phyloP scores from a whole-genome alignment of 2,113 vertebrate species.

The Lutjanus erythropterus region DNA sequence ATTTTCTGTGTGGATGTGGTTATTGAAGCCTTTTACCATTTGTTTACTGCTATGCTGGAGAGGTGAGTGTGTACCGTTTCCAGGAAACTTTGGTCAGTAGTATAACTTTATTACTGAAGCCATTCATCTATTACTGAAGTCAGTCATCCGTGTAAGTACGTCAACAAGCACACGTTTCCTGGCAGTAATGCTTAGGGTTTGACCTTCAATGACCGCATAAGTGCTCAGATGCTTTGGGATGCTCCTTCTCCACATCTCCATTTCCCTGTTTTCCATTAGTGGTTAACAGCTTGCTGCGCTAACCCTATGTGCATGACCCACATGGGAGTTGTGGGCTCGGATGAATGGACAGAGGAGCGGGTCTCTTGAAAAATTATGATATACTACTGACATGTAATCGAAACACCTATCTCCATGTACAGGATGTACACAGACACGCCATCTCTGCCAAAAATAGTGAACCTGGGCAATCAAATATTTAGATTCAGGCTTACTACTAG shows the following conservation, averaged over 20 bases:
- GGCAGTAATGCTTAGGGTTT: slow-evolving; percentile 29
- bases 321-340: slow-evolving; percentile 36
- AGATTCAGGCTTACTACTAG: slow-evolving; percentile 32
- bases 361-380: slow-evolving; percentile 23
- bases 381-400: slow-evolving; percentile 6
- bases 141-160: slow-evolving; percentile 6
- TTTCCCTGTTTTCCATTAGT: slow-evolving; percentile 50
- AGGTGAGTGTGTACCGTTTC: background rate
- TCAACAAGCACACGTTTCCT: slow-evolving; percentile 40
- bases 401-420: slow-evolving; percentile 5
- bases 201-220: slow-evolving; percentile 40
- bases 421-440: background rate
- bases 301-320: slow-evolving; percentile 13
- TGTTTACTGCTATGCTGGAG: background rate
- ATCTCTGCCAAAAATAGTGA: slow-evolving; percentile 36
- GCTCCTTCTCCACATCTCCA: slow-evolving; percentile 4
- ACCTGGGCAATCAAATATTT: slow-evolving; percentile 63
- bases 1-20: slow-evolving; percentile 1
- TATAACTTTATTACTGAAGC: slow-evolving; percentile 4
- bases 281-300: slow-evolving; percentile 28
- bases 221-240: slow-evolving; percentile 43
- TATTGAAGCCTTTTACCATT: slow-evolving; percentile 7
- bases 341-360: slow-evolving; percentile 17
- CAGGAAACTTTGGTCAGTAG: slow-evolving; percentile 33
- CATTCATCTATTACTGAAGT: slow-evolving; percentile 40